Percentiles rank a stretch among this genome's conserved stretches.
These are phyloP conservation scores for Leguminivora glycinivorella DNA, from an alignment of 1,140 invertebrate species.

Conservation along the genomic window DNA sequence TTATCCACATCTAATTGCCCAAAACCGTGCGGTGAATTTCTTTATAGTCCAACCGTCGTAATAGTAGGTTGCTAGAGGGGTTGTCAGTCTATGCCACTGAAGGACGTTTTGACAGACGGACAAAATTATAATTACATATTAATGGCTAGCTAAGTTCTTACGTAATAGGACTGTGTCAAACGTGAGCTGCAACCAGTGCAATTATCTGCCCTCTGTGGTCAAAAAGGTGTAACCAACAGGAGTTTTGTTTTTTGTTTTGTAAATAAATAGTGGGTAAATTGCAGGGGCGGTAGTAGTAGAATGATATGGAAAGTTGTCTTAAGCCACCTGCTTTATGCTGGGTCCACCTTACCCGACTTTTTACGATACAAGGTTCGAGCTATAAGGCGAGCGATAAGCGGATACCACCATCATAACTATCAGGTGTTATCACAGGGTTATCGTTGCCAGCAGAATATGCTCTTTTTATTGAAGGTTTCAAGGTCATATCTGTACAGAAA, in stretches of 20 bases:
- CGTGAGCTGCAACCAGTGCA: constrained; percentile 33
- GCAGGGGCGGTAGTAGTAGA: neutral
- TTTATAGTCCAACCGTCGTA: constrained; percentile 44
- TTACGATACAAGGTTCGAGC: no score
- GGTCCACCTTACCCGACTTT: neutral
- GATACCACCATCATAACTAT: no score
- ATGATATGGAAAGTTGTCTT: neutral
- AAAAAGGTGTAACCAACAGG: constrained; percentile 1
- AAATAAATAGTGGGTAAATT: neutral
- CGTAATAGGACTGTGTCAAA: constrained; percentile 31
- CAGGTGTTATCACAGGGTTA: no score
- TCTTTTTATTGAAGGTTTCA: no score
- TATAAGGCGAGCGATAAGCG: no score
- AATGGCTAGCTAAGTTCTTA: constrained; percentile 39
- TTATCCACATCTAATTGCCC: constrained; percentile 49
- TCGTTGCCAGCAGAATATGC: no score
- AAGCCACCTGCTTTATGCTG: neutral
- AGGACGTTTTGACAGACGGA: constrained; percentile 67
- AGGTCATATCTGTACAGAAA: no score
- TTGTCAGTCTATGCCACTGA: constrained; percentile 62
- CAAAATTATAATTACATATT: constrained; percentile 64
- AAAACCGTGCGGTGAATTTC: constrained; percentile 42
- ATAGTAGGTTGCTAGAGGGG: constrained; percentile 57
- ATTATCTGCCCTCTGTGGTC: constrained; percentile 30
- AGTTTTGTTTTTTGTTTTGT: neutral